Conservation (phyloP, 2,797 vertebrate species). For the Artibeus lituratus region DNA sequence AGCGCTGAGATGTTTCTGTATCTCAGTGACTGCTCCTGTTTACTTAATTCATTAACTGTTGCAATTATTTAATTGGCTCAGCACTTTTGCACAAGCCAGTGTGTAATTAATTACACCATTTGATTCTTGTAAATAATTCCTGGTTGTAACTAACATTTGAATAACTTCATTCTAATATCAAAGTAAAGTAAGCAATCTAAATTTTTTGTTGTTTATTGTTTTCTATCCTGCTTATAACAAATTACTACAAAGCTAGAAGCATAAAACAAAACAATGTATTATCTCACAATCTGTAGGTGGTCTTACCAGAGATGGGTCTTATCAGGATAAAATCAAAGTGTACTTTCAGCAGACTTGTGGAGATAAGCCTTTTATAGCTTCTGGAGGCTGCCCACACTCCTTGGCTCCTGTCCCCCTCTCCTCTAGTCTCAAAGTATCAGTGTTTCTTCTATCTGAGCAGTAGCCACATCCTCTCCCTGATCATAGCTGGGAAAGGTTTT, state of each 20-base stretch:
- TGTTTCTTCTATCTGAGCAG: background rate
- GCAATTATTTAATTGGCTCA: background rate
- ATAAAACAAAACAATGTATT: background rate
- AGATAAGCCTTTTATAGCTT: background rate
- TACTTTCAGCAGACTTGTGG: background rate
- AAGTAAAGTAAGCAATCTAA: background rate
- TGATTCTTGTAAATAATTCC: background rate
- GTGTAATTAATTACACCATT: background rate
- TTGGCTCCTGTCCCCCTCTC: background rate
- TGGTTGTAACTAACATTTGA: background rate
- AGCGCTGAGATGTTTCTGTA: background rate
- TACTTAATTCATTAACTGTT: background rate
- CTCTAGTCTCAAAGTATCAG: background rate
- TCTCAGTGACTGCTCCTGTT: background rate
- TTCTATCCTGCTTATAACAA: background rate
- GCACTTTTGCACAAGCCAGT: background rate
- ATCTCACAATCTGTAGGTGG: background rate
- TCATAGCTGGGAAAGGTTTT: background rate
- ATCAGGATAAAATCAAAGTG: background rate
- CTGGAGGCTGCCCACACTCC: background rate
- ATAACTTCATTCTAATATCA: background rate
- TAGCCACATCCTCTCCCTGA: background rate
- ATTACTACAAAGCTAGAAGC: background rate
- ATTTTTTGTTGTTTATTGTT: background rate
- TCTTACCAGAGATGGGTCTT: background rate